phyloP scores from a whole-genome alignment of 1,140 invertebrate genomes.

The Cyrtorhinus lividipennis region DNA sequence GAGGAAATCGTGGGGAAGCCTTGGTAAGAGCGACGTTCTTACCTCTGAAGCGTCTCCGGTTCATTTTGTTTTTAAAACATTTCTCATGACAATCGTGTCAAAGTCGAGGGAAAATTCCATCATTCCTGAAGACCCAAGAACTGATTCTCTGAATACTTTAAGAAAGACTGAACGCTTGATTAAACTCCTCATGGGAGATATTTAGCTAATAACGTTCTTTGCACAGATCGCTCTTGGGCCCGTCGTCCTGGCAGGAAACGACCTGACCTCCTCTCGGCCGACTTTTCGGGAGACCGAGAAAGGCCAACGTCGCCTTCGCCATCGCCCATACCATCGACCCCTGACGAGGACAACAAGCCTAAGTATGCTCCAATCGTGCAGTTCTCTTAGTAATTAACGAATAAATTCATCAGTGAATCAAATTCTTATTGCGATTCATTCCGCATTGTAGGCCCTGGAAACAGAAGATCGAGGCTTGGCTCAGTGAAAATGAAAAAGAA shows the following conservation, averaged over 20 bases:
- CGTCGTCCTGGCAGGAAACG: conserved; percentile 46
- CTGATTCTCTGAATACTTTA: neutral
- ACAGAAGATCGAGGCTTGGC: conserved; percentile 80
- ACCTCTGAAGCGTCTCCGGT: neutral
- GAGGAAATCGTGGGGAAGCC: conserved; percentile 68
- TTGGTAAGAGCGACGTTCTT: conserved; percentile 36
- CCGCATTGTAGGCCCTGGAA: conserved; percentile 52
- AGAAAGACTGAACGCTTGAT: too few relatives aligned
- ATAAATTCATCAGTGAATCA: neutral
- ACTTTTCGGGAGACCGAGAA: conserved; percentile 54
- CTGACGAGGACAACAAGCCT: conserved; percentile 36
- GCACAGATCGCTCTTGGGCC: conserved; percentile 75
- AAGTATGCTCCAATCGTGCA: conserved; percentile 25
- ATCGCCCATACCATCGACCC: conserved; percentile 32
- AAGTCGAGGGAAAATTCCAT: too few relatives aligned
- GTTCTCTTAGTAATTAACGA: neutral
- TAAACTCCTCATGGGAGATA: too few relatives aligned
- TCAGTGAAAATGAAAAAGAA: conserved; percentile 72
- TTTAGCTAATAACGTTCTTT: too few relatives aligned
- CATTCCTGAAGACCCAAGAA: too few relatives aligned
- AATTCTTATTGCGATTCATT: conserved; percentile 7
- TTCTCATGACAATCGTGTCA: too few relatives aligned
- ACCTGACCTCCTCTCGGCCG: conserved; percentile 51
- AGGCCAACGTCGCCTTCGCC: conserved; percentile 55
- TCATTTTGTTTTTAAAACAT: neutral